Conservation (phyloP, 2,888 invertebrate genomes). For the Linyphia triangularis region DNA sequence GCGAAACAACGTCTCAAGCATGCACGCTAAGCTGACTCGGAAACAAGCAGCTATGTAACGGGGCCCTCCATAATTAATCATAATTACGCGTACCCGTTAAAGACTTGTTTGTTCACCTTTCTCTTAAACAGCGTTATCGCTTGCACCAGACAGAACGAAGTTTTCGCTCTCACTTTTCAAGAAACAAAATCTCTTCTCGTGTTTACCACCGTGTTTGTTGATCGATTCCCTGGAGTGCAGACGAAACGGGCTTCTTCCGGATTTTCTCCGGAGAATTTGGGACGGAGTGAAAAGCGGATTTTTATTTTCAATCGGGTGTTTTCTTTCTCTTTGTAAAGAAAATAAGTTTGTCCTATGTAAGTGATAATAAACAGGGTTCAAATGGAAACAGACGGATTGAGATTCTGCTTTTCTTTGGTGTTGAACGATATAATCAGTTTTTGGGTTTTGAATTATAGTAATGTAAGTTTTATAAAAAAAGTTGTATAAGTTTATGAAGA, state of each 20-base stretch:
- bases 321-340: background rate
- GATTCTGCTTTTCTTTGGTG: too few species aligned
- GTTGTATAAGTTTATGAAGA: too few species aligned
- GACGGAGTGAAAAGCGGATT: background rate
- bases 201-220: slow-evolving; percentile 48
- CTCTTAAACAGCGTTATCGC: slow-evolving; percentile 51
- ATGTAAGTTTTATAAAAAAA: too few species aligned
- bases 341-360: background rate
- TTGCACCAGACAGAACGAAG: slow-evolving; percentile 56
- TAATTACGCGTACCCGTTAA: slow-evolving; percentile 58
- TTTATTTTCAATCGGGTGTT: slow-evolving; percentile 18
- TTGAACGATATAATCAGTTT: too few species aligned
- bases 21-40: background rate
- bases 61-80: slow-evolving; percentile 64
- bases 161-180: slow-evolving; percentile 21
- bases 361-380: background rate
- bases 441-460: too few species aligned
- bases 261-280: slow-evolving; percentile 1
- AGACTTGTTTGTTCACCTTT: slow-evolving; percentile 65
- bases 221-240: slow-evolving; percentile 47
- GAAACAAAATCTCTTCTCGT: slow-evolving; percentile 44
- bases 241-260: slow-evolving; percentile 4
- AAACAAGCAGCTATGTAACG: background rate
- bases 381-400: too few species aligned
- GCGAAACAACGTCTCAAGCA: background rate